Evolutionary conservation across 1,140 invertebrate genomes (phyloP).

Genomic region (Meloidogyne chitwoodi): DNA sequence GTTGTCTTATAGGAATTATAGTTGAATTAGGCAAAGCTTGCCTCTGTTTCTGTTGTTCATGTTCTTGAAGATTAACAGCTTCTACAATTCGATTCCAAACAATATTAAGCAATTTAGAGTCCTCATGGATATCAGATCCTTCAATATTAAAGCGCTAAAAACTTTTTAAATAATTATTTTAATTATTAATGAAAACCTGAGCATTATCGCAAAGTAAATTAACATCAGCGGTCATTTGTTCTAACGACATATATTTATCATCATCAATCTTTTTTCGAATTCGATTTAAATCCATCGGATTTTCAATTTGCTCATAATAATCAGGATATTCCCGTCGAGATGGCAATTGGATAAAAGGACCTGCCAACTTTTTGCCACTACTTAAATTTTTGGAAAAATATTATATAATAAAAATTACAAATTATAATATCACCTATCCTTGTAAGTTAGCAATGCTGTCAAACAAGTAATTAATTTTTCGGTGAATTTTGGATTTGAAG

Average conservation of each 20-base stretch:
- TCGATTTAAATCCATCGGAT: slow-evolving; percentile 33
- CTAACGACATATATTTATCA: slow-evolving; percentile 19
- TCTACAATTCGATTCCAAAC: slow-evolving; percentile 25
- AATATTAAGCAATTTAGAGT: slow-evolving; percentile 29
- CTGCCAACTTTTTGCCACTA: slow-evolving; percentile 17
- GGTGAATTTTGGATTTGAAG: slow-evolving; percentile 17
- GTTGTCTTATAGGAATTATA: background rate
- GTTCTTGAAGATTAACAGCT: background rate
- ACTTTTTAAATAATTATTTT: slow-evolving; percentile 11
- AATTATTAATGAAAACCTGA: slow-evolving; percentile 15
- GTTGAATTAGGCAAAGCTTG: background rate
- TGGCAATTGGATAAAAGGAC: slow-evolving; percentile 30
- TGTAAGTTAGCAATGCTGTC: slow-evolving; percentile 20
- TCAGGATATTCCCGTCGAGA: slow-evolving; percentile 34
- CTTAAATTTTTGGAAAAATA: slow-evolving; percentile 16
- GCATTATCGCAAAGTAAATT: slow-evolving; percentile 32
- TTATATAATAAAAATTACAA: background rate
- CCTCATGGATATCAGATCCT: slow-evolving; percentile 29
- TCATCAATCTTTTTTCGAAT: slow-evolving; percentile 35
- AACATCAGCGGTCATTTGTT: slow-evolving; percentile 31
- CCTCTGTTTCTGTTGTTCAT: background rate
- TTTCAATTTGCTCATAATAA: slow-evolving; percentile 35
- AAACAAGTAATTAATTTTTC: slow-evolving; percentile 1
- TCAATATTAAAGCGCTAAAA: slow-evolving; percentile 26
- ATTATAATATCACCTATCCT: slow-evolving; percentile 15